These are phyloP conservation scores for Hoplodrina ambigua DNA, from an alignment of 2,888 invertebrate species.

Conservation along the genomic window DNA sequence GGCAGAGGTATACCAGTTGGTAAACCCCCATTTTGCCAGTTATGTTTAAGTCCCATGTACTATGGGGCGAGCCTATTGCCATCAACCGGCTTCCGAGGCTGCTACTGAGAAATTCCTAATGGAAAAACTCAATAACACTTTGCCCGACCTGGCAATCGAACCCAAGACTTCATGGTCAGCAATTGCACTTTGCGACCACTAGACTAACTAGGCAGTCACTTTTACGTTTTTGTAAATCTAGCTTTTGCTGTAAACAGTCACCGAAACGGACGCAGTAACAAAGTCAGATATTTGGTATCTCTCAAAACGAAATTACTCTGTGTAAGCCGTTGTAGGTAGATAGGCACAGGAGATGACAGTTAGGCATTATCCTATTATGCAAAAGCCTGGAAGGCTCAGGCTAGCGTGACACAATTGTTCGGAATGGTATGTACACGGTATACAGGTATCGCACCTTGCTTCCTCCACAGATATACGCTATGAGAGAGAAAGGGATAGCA, in stretches of 20 bases:
- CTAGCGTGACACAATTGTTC: constrained; percentile 66
- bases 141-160: no score
- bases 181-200: no score
- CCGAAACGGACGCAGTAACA: constrained; percentile 27
- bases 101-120: no score
- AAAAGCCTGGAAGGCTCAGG: constrained; percentile 61
- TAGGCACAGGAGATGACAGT: constrained; percentile 63
- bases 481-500: constrained; percentile 33
- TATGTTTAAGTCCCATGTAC: no score
- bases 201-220: background rate
- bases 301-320: constrained; percentile 49
- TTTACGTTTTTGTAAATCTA: constrained; percentile 27
- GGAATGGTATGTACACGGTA: constrained; percentile 39
- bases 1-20: no score
- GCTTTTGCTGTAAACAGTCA: constrained; percentile 15
- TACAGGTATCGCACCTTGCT: constrained; percentile 27
- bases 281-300: constrained; percentile 40
- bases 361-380: constrained; percentile 72
- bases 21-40: no score
- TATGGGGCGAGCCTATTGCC: no score
- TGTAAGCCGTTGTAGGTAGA: constrained; percentile 60
- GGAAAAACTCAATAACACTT: no score
- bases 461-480: constrained; percentile 12
- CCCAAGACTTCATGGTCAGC: no score
- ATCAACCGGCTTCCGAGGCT: no score